phyloP scores from a whole-genome alignment of 2,888 invertebrate genomes.

The Agelastica alni region DNA sequence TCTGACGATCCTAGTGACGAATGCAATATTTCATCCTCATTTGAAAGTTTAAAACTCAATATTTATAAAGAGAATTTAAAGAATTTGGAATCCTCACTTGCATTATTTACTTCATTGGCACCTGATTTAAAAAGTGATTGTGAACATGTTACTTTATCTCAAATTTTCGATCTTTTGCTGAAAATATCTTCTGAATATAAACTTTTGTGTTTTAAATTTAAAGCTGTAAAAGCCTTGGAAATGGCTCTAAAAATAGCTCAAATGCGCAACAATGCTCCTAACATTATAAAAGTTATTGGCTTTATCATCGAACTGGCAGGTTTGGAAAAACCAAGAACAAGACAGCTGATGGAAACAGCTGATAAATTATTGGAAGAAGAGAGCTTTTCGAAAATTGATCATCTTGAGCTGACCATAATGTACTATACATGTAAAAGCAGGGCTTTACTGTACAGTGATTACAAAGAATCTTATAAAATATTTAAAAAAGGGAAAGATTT shows the following conservation, averaged over 20 bases:
- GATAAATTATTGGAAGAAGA: constrained; percentile 27
- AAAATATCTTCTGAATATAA: constrained; percentile 43
- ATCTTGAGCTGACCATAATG: constrained; percentile 25
- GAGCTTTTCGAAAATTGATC: constrained; percentile 9
- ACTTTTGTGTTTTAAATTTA: constrained; percentile 39
- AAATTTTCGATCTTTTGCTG: constrained; percentile 30
- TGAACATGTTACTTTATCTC: constrained; percentile 13
- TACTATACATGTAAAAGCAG: constrained; percentile 36
- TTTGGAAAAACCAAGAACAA: constrained; percentile 29
- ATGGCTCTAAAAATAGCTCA: constrained; percentile 39
- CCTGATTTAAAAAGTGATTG: constrained; percentile 12
- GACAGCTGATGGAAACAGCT: constrained; percentile 29
- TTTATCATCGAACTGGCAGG: constrained; percentile 38
- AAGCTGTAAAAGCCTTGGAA: constrained; percentile 38
- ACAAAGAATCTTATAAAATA: constrained; percentile 32
- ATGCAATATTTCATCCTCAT: constrained; percentile 46
- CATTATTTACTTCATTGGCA: constrained; percentile 29
- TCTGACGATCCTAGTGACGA: constrained; percentile 43
- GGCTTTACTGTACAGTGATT: constrained; percentile 28
- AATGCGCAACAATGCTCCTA: constrained; percentile 31
- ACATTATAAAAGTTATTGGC: constrained; percentile 37
- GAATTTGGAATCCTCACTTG: constrained; percentile 37
- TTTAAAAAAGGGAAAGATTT: constrained; percentile 37
- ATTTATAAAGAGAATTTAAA: constrained; percentile 33
- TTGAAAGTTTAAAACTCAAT: constrained; percentile 41